Evolutionary conservation across 1,140 invertebrate species (phyloP).

Genomic region (Drosophila jambulina): DNA sequence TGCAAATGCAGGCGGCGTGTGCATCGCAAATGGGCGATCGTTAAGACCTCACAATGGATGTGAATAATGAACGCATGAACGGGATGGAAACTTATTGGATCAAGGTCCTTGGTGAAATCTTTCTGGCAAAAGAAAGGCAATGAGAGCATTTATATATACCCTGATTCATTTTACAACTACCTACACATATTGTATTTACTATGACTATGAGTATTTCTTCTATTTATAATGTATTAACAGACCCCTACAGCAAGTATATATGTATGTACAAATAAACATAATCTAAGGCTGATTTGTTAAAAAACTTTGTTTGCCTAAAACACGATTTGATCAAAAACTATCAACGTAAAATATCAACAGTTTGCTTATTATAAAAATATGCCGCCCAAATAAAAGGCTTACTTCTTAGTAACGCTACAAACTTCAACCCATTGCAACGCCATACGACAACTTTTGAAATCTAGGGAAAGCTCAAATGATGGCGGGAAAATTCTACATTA

Average conservation of each 20-base stretch:
- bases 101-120: conserved; percentile 49
- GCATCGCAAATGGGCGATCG: conserved; percentile 27
- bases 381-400: too few species aligned
- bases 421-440: not conserved
- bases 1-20: conserved; percentile 43
- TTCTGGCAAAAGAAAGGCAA: not conserved
- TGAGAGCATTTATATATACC: not conserved
- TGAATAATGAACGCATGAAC: conserved; percentile 9
- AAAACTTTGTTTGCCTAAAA: too few species aligned
- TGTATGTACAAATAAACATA: too few species aligned
- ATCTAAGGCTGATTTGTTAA: too few species aligned
- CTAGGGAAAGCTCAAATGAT: conserved; percentile 12
- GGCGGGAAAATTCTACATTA: conserved; percentile 12
- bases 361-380: too few species aligned
- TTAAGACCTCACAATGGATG: conserved; percentile 29
- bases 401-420: not conserved
- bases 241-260: not conserved
- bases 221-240: not conserved
- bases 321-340: too few species aligned
- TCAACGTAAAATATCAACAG: too few species aligned
- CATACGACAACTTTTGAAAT: not conserved
- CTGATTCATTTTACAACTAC: not conserved
- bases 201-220: not conserved
- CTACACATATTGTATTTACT: conserved; percentile 12
- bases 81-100: conserved; percentile 47